Conservation (phyloP, 2,113 vertebrate genomes). For the Hemiprocne comata region DNA sequence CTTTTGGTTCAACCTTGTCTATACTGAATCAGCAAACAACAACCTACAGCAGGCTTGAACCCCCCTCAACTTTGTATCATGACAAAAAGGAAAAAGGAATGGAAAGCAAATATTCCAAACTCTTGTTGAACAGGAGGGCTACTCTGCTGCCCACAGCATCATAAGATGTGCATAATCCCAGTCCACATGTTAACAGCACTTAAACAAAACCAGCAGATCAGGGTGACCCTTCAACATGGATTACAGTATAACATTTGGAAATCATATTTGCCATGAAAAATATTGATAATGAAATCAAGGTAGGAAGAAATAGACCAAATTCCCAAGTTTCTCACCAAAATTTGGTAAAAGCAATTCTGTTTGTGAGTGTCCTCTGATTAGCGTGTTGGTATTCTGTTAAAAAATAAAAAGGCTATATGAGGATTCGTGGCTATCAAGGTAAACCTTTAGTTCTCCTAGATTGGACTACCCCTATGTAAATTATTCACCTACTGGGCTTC, state of each 20-base stretch:
- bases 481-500: not conserved
- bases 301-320: not conserved
- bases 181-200: no score
- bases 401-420: not conserved
- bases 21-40: not conserved
- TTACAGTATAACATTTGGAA: not conserved
- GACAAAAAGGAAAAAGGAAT: not conserved
- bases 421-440: not conserved
- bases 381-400: not conserved
- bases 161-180: not conserved
- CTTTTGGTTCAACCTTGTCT: not conserved
- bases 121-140: not conserved
- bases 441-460: not conserved
- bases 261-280: not conserved
- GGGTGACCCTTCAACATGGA: no score
- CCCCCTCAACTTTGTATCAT: not conserved
- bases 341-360: not conserved
- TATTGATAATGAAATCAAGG: not conserved
- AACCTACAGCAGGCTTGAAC: not conserved
- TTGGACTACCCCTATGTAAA: not conserved
- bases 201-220: no score
- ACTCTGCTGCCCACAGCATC: not conserved
- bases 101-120: not conserved
- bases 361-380: not conserved
- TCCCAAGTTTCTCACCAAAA: not conserved